Base-by-base conservation (phyloP, 2,888 invertebrate species). In the Amiota communis region DNA sequence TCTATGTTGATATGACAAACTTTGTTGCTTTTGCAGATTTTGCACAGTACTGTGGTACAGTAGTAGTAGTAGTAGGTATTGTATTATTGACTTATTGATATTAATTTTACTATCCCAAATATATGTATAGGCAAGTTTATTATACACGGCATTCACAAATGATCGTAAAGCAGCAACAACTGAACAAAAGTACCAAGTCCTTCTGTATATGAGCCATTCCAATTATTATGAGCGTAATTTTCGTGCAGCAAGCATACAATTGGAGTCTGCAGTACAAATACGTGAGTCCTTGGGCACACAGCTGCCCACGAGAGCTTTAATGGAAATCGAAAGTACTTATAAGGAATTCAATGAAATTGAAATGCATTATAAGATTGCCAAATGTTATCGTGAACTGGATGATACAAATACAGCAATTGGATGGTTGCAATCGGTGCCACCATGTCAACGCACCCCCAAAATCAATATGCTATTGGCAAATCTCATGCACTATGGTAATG, bases 391-490 rank as follows among this genome's bases (percentile, higher is more conserved):
- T 1, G 92, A 94, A 77, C 88, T 93, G 77, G 93, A 93, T 75
- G 93, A 94, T 80, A 91, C 91, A 48, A 91, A 91, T 76, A 92
- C 93, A 87, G 95, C 90, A 0, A 84, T 88, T 2, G 77, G 75
- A 10, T 82, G 84, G 0, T 64, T 90, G 61, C 87, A 88, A 48
- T 79, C 83, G 13, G 81, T 90, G 74, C 92, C 93, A 23, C 92
- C 92, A 0, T 93, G 94, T 84, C 92, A 93, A 71, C 90, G 95
- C 72, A 93, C 93, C 23, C 91, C 94, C 0, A 94, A 94, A 87
- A 92, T 95, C 4, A 95, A 96, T 85, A 93, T 95, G 92, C 93
- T 95, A 12, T 87, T 96, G 71, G 96, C 94, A 8, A 93, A 93
- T 86, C 91, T 96, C 79, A 94, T 94, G 80, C 92, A 93, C 80